Evolutionary conservation across 2,888 invertebrate species (phyloP).

Genomic region (Aphrophora alni): DNA sequence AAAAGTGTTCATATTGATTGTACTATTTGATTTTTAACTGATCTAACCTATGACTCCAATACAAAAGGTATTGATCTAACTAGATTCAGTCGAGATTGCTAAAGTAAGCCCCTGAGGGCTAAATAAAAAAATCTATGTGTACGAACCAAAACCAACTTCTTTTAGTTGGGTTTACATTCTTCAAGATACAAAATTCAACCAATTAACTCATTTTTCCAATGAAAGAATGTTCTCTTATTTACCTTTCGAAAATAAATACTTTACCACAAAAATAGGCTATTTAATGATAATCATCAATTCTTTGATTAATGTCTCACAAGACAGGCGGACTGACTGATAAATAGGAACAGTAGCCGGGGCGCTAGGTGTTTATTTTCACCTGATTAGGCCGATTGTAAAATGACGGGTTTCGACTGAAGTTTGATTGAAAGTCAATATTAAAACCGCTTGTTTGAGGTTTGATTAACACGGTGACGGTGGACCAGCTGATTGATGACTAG

Average conservation of each 20-base stretch:
- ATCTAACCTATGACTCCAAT: too few species aligned
- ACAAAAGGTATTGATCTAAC: too few species aligned
- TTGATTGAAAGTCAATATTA: neutral
- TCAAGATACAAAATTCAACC: too few species aligned
- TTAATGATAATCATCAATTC: neutral
- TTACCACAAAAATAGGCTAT: neutral
- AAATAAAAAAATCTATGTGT: too few species aligned
- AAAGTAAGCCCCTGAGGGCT: too few species aligned
- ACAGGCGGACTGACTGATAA: neutral
- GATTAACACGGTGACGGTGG: neutral
- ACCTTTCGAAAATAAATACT: neutral
- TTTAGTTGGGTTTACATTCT: too few species aligned
- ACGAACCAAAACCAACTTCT: too few species aligned
- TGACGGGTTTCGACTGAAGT: neutral
- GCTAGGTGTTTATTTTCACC: neutral
- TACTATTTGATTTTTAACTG: too few species aligned
- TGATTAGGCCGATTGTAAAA: constrained; percentile 9
- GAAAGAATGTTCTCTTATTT: too few species aligned
- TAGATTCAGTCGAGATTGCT: too few species aligned
- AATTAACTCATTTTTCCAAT: too few species aligned
- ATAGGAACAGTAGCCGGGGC: neutral
- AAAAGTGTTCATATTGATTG: too few species aligned
- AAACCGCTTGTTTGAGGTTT: neutral
- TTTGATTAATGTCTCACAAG: neutral
- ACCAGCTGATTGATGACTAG: neutral